Base-by-base conservation (phyloP, 2,888 invertebrate genomes). In the Quadriops clusia region DNA sequence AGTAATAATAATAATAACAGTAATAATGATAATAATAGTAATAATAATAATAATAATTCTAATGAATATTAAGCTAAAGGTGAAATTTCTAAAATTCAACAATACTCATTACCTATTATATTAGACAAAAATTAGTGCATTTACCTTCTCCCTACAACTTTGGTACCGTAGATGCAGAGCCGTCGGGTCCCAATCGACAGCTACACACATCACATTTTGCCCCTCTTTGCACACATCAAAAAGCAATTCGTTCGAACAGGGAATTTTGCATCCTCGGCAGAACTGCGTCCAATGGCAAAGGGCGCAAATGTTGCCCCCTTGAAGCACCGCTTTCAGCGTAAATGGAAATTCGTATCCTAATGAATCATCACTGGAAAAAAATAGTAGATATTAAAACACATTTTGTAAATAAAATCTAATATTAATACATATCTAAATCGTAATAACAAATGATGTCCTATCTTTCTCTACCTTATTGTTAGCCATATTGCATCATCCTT, bases 131-230 rank as follows among this genome's bases (percentile, higher is more conserved):
- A 18, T 18, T 7, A 7, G 7, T 18, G 8, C 25, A 17, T 17
- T 37, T 37, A 56, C 54, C 43, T 57, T 58, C 33, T 61, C 61
- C 21, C 61, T 42, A 28, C 49, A 51, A 38, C 54, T 56, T 36
- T 60, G 60, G 36, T 58, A 91, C 20, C 90, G 72, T 46, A 93
- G 71, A 63, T 93, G 91, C 45, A 91, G 66, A 24, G 91, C 90
- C 0, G 90, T 90, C 36, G 89, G 89, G 60, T 93, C 90, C 91
- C 93, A 93, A 66, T 93, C 91, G 38, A 93, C 79, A 39, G 89
- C 87, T 41, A 91, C 68, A 52, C 70, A 61, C 47, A 67, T 53
- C 11, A 42, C 45, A 23, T 44, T 45, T 7, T 49, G 43, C 4
- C 39, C 40, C 3, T 34, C 29, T 22, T 43, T 43, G 35, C 53